These are phyloP conservation scores for Lycaon pictus DNA, from an alignment of 2,113 vertebrate species.

Conservation along the genomic window DNA sequence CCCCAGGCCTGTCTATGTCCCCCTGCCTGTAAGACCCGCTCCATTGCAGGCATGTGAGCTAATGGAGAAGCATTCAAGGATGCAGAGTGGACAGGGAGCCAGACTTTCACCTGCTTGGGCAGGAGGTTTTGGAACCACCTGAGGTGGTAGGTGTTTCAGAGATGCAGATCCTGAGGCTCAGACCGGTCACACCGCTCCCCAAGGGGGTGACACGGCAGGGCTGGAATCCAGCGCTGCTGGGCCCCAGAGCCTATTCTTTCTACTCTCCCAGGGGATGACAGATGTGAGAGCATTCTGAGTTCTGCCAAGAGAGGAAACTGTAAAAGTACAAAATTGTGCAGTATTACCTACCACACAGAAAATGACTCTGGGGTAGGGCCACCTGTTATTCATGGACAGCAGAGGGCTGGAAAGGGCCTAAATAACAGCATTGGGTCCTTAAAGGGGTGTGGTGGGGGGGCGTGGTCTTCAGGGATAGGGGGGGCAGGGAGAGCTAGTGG, in stretches of 20 bases:
- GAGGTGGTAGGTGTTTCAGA: neutral
- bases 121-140: neutral
- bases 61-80: neutral
- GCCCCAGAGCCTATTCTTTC: neutral
- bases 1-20: neutral
- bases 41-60: neutral
- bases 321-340: neutral
- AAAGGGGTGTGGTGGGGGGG: neutral
- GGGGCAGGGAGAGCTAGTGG: neutral
- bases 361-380: neutral
- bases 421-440: neutral
- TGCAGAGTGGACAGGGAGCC: accelerated
- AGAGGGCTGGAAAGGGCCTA: neutral
- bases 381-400: neutral
- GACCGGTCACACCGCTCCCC: neutral
- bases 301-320: conserved; percentile 22
- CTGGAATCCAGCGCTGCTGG: neutral
- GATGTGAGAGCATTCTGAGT: neutral
- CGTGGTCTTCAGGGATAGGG: neutral
- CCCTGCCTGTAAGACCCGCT: neutral
- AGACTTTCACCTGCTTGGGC: neutral
- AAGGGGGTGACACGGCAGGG: neutral
- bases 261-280: neutral
- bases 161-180: neutral
- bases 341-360: neutral